phyloP scores from a whole-genome alignment of 2,888 invertebrate species.

The Rhopalosiphum nymphaeae region DNA sequence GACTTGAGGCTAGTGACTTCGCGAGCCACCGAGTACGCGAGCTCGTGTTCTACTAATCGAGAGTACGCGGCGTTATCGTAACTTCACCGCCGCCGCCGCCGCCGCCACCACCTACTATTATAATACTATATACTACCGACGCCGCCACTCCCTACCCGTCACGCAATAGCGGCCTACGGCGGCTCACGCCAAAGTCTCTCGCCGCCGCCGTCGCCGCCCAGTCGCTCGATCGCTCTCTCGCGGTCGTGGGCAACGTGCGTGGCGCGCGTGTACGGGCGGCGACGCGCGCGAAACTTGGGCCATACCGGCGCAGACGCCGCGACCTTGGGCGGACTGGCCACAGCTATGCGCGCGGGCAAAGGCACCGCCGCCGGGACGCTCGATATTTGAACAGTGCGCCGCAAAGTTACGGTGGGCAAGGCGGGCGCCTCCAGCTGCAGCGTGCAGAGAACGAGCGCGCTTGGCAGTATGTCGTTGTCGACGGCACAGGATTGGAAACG shows the following conservation, averaged over 20 bases:
- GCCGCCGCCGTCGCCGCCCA: neutral
- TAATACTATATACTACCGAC: neutral
- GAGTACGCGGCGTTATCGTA: conserved; percentile 46
- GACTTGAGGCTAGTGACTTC: neutral
- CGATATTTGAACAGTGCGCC: conserved; percentile 61
- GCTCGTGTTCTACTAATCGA: conserved; percentile 63
- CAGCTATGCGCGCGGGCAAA: neutral
- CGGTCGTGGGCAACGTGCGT: conserved; percentile 18
- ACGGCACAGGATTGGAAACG: neutral
- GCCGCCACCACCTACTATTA: neutral
- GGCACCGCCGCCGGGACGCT: conserved; percentile 37
- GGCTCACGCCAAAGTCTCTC: conserved; percentile 16
- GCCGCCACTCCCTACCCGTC: neutral
- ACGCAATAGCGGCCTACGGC: neutral
- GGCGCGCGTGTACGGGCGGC: neutral
- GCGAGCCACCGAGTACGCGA: conserved; percentile 22
- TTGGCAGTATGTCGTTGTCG: neutral
- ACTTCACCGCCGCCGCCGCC: conserved; percentile 21
- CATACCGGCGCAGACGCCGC: conserved; percentile 62
- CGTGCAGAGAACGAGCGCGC: neutral
- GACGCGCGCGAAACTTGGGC: conserved; percentile 48
- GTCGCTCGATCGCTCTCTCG: neutral
- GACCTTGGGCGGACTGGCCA: conserved; percentile 53
- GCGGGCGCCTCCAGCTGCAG: neutral
- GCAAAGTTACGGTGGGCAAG: conserved; percentile 18